Conservation (phyloP, 2,888 invertebrate species). For the Seira ritae region DNA sequence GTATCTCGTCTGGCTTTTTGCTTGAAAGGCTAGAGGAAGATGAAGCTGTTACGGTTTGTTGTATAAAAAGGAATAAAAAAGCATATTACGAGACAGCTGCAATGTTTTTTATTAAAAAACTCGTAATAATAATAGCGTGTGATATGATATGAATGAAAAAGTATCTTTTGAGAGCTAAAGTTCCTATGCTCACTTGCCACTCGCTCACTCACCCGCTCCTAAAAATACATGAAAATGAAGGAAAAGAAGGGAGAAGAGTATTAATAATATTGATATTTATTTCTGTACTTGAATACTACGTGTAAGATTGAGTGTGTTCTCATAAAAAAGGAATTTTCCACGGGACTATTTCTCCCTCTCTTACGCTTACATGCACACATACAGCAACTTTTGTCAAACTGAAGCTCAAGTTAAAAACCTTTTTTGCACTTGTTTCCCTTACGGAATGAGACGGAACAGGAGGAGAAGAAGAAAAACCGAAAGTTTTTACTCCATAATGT, state of each 20-base stretch:
- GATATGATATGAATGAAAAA: slow-evolving; percentile 4
- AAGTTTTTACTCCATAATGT: too few species aligned
- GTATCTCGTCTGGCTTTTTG: too few species aligned
- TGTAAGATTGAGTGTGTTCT: not conserved
- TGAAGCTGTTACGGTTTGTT: not conserved
- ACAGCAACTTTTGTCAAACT: too few species aligned
- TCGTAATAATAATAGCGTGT: not conserved
- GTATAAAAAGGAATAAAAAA: not conserved
- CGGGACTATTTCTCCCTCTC: not conserved
- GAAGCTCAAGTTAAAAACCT: not conserved
- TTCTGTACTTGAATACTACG: not conserved
- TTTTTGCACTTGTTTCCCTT: not conserved
- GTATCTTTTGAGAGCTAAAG: not conserved
- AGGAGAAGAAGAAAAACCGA: too few species aligned
- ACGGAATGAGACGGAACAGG: too few species aligned
- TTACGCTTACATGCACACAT: not conserved
- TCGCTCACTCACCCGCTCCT: not conserved
- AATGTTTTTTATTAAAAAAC: slow-evolving; percentile 32
- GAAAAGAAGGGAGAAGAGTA: not conserved
- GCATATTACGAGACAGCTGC: slow-evolving; percentile 44
- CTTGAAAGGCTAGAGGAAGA: too few species aligned
- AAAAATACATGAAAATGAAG: not conserved
- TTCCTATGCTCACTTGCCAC: not conserved
- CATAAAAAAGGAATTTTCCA: not conserved
- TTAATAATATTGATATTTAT: not conserved